Conservation (phyloP, 1,140 invertebrate species). For the Hesperophylax magnus region DNA sequence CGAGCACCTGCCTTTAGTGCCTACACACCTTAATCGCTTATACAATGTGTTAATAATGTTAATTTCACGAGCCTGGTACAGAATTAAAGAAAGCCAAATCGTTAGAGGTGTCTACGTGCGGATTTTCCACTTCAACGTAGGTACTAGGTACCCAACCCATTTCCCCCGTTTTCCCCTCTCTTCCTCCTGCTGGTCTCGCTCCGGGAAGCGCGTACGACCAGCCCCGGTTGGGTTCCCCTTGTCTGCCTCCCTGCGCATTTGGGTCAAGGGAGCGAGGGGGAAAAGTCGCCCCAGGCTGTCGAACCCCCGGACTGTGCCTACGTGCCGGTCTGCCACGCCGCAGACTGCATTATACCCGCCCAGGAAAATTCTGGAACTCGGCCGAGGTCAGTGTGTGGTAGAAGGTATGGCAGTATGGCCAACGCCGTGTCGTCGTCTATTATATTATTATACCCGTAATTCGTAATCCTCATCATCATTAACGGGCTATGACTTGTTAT, state of each 20-base stretch:
- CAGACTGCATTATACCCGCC: background rate
- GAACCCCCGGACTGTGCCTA: background rate
- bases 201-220: background rate
- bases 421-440: no score
- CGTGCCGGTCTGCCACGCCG: background rate
- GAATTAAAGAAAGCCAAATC: background rate
- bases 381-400: background rate
- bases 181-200: background rate
- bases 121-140: background rate
- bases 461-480: no score
- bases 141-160: no score
- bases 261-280: background rate
- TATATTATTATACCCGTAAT: no score
- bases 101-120: background rate
- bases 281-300: background rate
- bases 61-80: background rate
- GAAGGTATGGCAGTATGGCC: no score
- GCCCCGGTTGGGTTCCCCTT: background rate
- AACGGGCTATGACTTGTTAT: no score
- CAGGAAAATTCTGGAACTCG: background rate
- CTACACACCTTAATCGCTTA: background rate
- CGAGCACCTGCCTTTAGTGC: no score
- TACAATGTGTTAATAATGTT: background rate
- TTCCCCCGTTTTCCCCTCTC: background rate
- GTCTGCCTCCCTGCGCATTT: background rate